These are phyloP conservation scores for Trematomus bernacchii DNA, from an alignment of 2,797 vertebrate species.

Conservation along the genomic window DNA sequence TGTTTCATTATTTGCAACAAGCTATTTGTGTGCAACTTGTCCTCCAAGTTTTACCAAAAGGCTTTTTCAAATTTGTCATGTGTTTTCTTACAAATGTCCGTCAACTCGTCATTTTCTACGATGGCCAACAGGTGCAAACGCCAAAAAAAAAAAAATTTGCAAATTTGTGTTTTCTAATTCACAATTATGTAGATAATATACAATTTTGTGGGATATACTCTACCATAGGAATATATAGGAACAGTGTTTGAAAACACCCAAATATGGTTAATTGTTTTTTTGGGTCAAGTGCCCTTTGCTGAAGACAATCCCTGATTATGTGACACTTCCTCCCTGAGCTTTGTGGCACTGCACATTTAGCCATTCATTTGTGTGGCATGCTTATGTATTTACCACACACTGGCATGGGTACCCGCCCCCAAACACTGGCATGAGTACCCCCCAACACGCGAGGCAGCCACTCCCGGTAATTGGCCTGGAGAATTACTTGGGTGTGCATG, in stretches of 20 bases:
- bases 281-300: conserved; percentile 4
- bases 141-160: too few relatives aligned
- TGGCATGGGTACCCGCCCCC: conserved; percentile 30
- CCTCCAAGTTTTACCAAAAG: too few relatives aligned
- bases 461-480: conserved; percentile 51
- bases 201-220: too few relatives aligned
- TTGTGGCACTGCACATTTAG: conserved; percentile 53
- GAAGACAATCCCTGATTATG: conserved; percentile 40
- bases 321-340: conserved; percentile 42
- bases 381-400: conserved; percentile 43
- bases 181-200: too few relatives aligned
- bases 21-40: background rate
- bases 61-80: too few relatives aligned
- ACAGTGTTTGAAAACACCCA: too few relatives aligned
- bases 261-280: background rate
- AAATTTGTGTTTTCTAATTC: too few relatives aligned
- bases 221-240: too few relatives aligned
- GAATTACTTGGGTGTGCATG: conserved; percentile 50
- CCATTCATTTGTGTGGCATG: conserved; percentile 41
- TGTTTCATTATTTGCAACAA: conserved; percentile 2
- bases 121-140: too few relatives aligned
- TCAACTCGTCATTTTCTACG: too few relatives aligned
- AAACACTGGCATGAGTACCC: background rate
- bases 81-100: too few relatives aligned
- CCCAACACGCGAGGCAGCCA: conserved; percentile 42